Conservation (phyloP, 1,140 invertebrate genomes). For the Temnothorax nylanderi region DNA sequence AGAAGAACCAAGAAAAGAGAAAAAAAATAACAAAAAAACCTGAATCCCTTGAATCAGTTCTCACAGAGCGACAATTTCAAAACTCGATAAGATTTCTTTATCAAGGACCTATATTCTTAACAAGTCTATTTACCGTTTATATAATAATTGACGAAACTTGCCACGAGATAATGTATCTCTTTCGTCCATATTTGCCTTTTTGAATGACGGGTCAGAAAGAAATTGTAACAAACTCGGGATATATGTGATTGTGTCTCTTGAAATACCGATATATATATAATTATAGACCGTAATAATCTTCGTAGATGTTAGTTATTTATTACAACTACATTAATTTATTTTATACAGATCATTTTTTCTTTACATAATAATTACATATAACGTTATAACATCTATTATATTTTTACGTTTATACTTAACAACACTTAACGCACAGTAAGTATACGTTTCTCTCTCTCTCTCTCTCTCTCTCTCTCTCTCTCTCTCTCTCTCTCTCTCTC, state of each 20-base stretch:
- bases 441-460: conserved; percentile 70
- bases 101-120: too few relatives aligned
- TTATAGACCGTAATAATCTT: conserved; percentile 48
- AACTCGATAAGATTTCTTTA: background rate
- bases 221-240: background rate
- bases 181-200: too few relatives aligned
- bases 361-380: conserved; percentile 82
- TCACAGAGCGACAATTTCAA: background rate
- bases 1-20: background rate
- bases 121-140: too few relatives aligned
- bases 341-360: conserved; percentile 71
- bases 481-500: background rate
- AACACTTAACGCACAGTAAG: conserved; percentile 81
- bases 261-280: background rate
- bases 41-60: background rate
- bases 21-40: background rate
- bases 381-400: conserved; percentile 85
- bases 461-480: background rate
- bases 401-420: conserved; percentile 81
- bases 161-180: too few relatives aligned
- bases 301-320: conserved; percentile 69
- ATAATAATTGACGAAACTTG: too few relatives aligned
- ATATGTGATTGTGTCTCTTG: background rate
- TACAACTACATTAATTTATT: conserved; percentile 78
- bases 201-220: background rate